These are phyloP conservation scores for Aphidoletes aphidimyza DNA, from an alignment of 2,888 invertebrate species.

Conservation along the genomic window DNA sequence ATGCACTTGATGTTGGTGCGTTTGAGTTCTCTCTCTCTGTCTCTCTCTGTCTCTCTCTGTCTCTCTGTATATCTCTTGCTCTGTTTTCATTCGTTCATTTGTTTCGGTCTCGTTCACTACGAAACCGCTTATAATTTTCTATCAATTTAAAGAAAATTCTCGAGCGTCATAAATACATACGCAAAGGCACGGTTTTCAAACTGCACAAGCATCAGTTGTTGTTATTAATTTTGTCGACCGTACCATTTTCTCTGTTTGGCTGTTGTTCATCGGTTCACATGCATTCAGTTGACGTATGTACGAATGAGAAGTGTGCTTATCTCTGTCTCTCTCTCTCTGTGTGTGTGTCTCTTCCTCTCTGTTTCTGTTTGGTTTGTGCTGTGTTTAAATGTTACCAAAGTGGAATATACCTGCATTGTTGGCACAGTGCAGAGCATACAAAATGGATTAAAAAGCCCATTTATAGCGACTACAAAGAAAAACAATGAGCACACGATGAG, in stretches of 20 bases:
- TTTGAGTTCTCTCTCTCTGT: not conserved
- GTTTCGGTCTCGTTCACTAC: not conserved
- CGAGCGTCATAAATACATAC: constrained; percentile 24
- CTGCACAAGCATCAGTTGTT: constrained; percentile 37
- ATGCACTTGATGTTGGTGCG: not conserved
- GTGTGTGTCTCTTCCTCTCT: not conserved
- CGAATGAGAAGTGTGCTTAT: not conserved
- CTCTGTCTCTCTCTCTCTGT: not conserved
- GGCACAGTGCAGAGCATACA: constrained; percentile 13
- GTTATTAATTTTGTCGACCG: constrained; percentile 50
- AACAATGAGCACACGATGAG: constrained; percentile 43
- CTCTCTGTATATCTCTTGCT: no score
- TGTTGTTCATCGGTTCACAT: not conserved
- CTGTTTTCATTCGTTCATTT: no score
- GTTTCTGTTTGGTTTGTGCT: constrained; percentile 10
- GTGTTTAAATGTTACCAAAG: constrained; percentile 1
- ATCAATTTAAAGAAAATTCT: constrained; percentile 48
- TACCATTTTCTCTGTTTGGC: not conserved
- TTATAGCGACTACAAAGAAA: constrained; percentile 39
- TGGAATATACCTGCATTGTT: constrained; percentile 31
- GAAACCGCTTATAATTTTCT: constrained; percentile 4
- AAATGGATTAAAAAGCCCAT: constrained; percentile 39
- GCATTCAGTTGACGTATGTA: not conserved
- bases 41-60: no score
- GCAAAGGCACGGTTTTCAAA: not conserved